Evolutionary conservation across 2,888 invertebrate genomes (phyloP).

Genomic region (Patella caerulea): DNA sequence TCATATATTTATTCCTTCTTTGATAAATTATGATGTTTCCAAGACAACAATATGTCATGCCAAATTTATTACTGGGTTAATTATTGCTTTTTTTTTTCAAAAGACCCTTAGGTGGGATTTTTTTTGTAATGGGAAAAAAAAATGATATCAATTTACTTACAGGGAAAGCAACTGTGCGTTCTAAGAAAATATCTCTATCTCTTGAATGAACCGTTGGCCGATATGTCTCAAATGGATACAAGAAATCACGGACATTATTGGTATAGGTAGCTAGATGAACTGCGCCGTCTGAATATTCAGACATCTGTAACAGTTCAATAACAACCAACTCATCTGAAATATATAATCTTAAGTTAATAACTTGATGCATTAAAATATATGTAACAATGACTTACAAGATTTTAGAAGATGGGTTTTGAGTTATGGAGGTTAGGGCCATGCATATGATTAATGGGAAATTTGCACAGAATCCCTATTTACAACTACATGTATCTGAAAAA

Average conservation of each 20-base stretch:
- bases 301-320: slow-evolving; percentile 64
- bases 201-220: slow-evolving; percentile 61
- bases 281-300: slow-evolving; percentile 59
- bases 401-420: too few relatives aligned
- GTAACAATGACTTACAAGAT: too few relatives aligned
- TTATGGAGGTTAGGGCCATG: too few relatives aligned
- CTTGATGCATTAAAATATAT: too few relatives aligned
- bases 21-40: too few relatives aligned
- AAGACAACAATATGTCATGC: too few relatives aligned
- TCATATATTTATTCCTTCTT: too few relatives aligned
- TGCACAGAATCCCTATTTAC: not conserved
- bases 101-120: not conserved
- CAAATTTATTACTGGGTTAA: too few relatives aligned
- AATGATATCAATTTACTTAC: slow-evolving; percentile 52
- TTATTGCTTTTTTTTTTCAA: not conserved
- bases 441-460: too few relatives aligned
- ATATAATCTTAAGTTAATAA: not conserved
- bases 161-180: slow-evolving; percentile 67
- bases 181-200: slow-evolving; percentile 65
- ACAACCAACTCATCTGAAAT: slow-evolving; percentile 63
- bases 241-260: slow-evolving; percentile 65
- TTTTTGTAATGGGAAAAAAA: not conserved
- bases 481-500: not conserved
- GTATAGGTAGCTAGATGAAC: slow-evolving; percentile 66
- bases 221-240: slow-evolving; percentile 67